Base-by-base conservation (phyloP, 2,888 invertebrate genomes). In the Cheilosia variabilis region DNA sequence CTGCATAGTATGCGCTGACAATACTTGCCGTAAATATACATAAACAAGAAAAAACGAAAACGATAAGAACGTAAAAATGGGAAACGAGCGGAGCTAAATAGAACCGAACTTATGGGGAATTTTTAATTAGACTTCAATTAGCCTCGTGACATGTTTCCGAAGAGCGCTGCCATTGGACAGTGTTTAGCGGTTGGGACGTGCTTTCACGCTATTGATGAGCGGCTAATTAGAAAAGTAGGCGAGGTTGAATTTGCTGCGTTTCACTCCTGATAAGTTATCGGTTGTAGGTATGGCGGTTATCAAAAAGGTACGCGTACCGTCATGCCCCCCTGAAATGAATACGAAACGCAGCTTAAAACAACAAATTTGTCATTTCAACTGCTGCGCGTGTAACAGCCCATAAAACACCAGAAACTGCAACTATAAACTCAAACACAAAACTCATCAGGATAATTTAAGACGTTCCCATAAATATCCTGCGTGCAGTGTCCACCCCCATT, bases 121-220 rank as follows among this genome's bases (percentile, higher is more conserved):
- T 81, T 86, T 77, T 76, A 81, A 86, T 86, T 86, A 86, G 76
- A 41, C 81, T 58, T 81, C 86, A 86, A 86, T 86, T 86, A 81
- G 81, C 63, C 81, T 77, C 76, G 81, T 81, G 77, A 77, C 72
- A 76, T 69, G 79, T 81, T 58, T 17, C 17, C 9, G 43, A 31
- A 47, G 58, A 17, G 4, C 19, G 53, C 43, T 22, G 6, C 37
- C 24, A 50, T 22, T 15, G 31, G 69, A 37, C 43, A 41, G 13
- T 76, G 50, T 45, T 72, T 45, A 27, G 27, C 6, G 6, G 27
- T 27, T 27, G 27, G 22, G 34, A 72, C 60, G 60, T 76, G 65
- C 58, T 37, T 15, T 24, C 34, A 63, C 57, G 60, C 34, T 50
- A 58, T 63, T 65, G 43, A 52, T 65, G 52, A 57, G 60, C 45